Base-by-base conservation (phyloP, 2,888 invertebrate genomes). In the Charanyca ferruginea region DNA sequence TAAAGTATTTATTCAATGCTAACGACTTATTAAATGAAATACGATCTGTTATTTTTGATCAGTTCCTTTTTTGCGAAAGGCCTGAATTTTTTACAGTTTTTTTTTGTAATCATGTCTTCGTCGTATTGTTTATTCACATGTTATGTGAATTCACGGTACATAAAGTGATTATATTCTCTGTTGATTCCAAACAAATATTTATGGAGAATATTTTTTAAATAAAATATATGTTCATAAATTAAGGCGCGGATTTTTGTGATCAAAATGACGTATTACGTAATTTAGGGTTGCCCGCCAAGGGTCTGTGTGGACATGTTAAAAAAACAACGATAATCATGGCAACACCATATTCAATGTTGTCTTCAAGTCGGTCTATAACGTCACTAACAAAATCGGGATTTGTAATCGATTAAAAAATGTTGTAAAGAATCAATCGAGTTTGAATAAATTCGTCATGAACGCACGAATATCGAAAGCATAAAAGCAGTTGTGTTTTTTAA, bases 401-500 rank as follows among this genome's bases (percentile, higher is more conserved):
- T 45, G 42, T 32, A 70, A 73, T 74, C 74, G 77, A 80, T 81
- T 62, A 28, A 61, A 25, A 73, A 79, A 77, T 69, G 70, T 71
- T 81, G 77, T 79, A 81, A 77, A 68, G 52, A 69, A 63, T 61
- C 48, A 84, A 85, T 85, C 83, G 85, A 83, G 72, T 73, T 62
- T 81, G 70, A 66, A 80, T 81, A 85, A 83, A 74, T 75, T 69
- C 70, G 73, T 76, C 73, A 84, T 73, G 85, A 73, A 86, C 88
- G 88, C 90, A 90, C 90, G 87, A 91, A 89, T 85, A 83, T 87
- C 89, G 90, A 87, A 91, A 90, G 90, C 92, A 90, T 90, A 90
- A 90, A 90, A 85, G 84, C 87, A 89, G 91, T 92, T 93, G 92
- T 92, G 89, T 92, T 92, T 94, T 93, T 93, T 92, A 93, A 93